Percentiles rank a stretch among this genome's conserved stretches.
These are phyloP conservation scores for Tineola bisselliella DNA, from an alignment of 2,888 invertebrate genomes.

Conservation along the genomic window DNA sequence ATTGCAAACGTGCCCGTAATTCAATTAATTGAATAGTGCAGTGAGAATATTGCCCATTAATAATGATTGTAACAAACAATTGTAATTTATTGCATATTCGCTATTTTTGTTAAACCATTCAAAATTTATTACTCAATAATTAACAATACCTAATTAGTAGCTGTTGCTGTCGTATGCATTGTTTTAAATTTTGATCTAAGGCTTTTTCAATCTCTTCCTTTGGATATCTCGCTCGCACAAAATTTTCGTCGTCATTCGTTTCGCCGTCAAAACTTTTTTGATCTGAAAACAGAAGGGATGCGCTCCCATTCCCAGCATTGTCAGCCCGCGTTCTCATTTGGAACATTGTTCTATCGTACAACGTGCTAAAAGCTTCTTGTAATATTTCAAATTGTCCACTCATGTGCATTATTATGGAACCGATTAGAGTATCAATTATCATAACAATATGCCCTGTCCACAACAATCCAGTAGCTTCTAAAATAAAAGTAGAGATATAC, in stretches of 20 bases:
- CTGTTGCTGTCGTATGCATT: conserved; percentile 54
- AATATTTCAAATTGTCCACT: conserved; percentile 48
- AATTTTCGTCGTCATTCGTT: conserved; percentile 27
- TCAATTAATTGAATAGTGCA: background rate
- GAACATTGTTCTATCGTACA: conserved; percentile 42
- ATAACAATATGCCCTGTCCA: conserved; percentile 62
- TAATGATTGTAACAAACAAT: background rate
- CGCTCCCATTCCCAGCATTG: conserved; percentile 17
- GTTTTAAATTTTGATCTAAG: conserved; percentile 34
- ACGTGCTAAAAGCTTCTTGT: conserved; percentile 45
- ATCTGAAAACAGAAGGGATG: conserved; percentile 8
- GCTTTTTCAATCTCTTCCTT: conserved; percentile 38
- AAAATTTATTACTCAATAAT: background rate
- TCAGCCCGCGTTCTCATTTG: conserved; percentile 27
- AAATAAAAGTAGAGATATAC: conserved; percentile 42
- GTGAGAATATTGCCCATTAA: background rate
- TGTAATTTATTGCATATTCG: background rate
- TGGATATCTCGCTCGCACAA: conserved; percentile 30
- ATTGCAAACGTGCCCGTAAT: background rate
- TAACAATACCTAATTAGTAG: conserved; percentile 43
- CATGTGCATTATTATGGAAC: conserved; percentile 53
- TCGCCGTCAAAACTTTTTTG: conserved; percentile 5
- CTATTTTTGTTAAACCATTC: background rate
- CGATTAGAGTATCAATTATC: conserved; percentile 57
- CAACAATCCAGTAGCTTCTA: conserved; percentile 49